Evolutionary conservation across 2,888 invertebrate genomes (phyloP), one percentile per base, ranked within the genome.

Genomic region (Tetragnatha montana): DNA sequence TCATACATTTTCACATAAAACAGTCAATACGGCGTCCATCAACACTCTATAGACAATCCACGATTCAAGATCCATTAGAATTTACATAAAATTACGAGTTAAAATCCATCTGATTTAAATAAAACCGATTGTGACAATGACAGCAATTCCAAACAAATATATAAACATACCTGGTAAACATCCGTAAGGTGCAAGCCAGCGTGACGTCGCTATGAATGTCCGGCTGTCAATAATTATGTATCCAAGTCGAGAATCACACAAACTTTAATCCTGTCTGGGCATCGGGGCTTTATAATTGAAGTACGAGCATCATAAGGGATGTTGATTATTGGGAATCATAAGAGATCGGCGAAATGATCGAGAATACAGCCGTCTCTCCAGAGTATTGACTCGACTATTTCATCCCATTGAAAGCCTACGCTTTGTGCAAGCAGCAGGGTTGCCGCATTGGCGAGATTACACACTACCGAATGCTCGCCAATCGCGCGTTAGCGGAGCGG

Each of bases 371-470:
- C 60, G 17, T 17, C 12, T 12, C 60, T 60, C 60, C 60, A 60
- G 17, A 60, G 60, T 60, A 60, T 60, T 60, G 60, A 60, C 60
- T 60, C 60, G 60, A 60, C 60, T 60, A 10, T 17, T 60, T 10
- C 60, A 17, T 60, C 17, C 60, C 60, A 60, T 60, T 60, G 74
- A 22, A 71, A 82, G 82, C 71, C 74, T 50, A 50, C 71, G 74
- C 82, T 60, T 35, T 83, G 49, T 73, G 81, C 21, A 49, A n/a
- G 51, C 75, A 47, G 75, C 50, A 83, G 75, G 83, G 83, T 83
- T 83, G 83, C 83, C 75, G 75, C 60, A 74, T 83, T 83, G 35
- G 47, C 83, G 60, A 68, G 68, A 60, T 60, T 35, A 35, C 35
- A 35, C 35, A 35, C 35, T 35, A 35, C 35, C 8, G 12, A 17